Percentiles rank a stretch among this genome's conserved stretches.
Evolutionary conservation across 2,888 invertebrate species (phyloP).

Genomic region (Yponomeuta cagnagella): DNA sequence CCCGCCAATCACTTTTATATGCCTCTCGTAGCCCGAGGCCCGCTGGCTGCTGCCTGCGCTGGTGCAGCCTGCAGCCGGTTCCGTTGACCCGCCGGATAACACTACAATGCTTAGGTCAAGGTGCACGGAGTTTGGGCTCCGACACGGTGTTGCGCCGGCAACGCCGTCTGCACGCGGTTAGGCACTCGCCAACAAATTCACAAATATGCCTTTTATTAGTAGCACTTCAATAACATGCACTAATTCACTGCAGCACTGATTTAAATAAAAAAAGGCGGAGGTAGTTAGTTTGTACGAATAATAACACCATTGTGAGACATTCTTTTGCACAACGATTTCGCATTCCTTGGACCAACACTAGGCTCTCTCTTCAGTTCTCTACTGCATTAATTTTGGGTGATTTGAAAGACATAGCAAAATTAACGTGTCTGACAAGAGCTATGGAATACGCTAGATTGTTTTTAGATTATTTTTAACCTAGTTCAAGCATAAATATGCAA

Average conservation of each 20-base stretch:
- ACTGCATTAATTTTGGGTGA: too few relatives aligned
- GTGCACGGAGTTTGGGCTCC: background rate
- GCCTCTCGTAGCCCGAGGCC: conserved; percentile 14
- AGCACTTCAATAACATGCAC: background rate
- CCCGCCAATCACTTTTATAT: conserved; percentile 60
- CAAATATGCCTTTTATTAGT: background rate
- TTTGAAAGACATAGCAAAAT: too few relatives aligned
- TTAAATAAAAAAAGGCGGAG: too few relatives aligned
- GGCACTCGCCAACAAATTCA: background rate
- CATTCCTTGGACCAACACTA: too few relatives aligned
- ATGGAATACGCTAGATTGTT: too few relatives aligned
- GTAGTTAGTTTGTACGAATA: too few relatives aligned
- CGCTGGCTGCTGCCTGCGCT: background rate
- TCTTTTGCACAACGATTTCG: too few relatives aligned
- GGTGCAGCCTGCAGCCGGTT: conserved; percentile 4
- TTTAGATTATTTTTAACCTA: too few relatives aligned
- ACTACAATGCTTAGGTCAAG: conserved; percentile 12
- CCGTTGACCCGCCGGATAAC: conserved; percentile 7
- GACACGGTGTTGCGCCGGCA: background rate
- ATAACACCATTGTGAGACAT: too few relatives aligned
- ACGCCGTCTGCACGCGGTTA: background rate
- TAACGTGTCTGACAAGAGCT: too few relatives aligned
- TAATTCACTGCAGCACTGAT: background rate
- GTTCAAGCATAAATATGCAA: too few relatives aligned
- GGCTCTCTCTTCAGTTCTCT: too few relatives aligned